Percentiles rank a stretch among this genome's conserved stretches.
These are phyloP conservation scores for Ophion obscuratus DNA, from an alignment of 2,888 invertebrate genomes.

Conservation along the genomic window DNA sequence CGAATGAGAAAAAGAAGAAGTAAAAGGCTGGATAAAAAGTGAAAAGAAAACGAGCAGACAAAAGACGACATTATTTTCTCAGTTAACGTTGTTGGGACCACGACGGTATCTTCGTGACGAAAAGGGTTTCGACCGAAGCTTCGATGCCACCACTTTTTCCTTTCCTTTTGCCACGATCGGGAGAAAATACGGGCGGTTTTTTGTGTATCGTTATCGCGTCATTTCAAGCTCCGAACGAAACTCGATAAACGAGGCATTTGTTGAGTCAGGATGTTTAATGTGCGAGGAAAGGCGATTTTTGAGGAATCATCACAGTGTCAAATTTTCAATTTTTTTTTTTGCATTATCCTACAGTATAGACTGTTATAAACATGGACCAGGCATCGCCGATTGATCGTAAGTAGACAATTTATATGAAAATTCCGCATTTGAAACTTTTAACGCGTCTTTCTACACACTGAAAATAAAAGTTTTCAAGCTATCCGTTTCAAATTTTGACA, in stretches of 20 bases:
- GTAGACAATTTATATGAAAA: too few relatives aligned
- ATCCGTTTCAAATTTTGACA: too few relatives aligned
- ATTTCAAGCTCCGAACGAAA: neutral
- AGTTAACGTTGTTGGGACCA: slow-evolving; percentile 12
- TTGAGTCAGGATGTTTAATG: neutral
- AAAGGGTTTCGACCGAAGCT: slow-evolving; percentile 12
- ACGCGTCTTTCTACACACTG: too few relatives aligned
- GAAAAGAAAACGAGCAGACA: neutral
- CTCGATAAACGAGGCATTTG: slow-evolving; percentile 25
- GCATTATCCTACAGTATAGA: too few relatives aligned
- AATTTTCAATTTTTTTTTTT: too few relatives aligned
- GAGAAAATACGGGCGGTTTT: neutral
- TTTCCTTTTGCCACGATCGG: neutral
- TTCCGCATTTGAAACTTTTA: too few relatives aligned
- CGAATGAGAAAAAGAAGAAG: neutral
- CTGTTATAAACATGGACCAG: too few relatives aligned
- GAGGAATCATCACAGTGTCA: too few relatives aligned
- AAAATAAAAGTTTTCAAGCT: too few relatives aligned
- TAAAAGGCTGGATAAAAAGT: neutral
- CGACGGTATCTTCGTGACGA: slow-evolving; percentile 15
- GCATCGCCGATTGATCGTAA: too few relatives aligned
- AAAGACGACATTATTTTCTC: slow-evolving; percentile 15
- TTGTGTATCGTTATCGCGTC: slow-evolving; percentile 31
- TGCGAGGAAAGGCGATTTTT: neutral
- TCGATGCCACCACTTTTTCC: neutral